Evolutionary conservation across 2,888 invertebrate genomes (phyloP), one percentile per base, ranked within the genome.

Genomic region (Bellardia pandia): DNA sequence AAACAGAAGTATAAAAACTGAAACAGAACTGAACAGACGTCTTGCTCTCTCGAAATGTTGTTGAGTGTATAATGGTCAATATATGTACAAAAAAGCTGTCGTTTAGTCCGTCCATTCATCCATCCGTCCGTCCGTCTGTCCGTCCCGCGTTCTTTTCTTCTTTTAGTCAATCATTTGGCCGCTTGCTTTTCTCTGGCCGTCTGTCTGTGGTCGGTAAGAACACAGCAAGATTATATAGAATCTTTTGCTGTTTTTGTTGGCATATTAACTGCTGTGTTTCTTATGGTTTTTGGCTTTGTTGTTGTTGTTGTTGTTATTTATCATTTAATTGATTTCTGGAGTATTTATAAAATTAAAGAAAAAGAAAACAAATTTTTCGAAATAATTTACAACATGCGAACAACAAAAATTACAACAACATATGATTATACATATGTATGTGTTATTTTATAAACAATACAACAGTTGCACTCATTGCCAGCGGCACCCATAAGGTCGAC

Each of bases 321-420:
- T 82, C 71, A 84, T 87, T 85, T 86, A 79, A 85, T 88, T 86
- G 86, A 86, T 86, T 86, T 86, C 83, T 86, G 56, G 66, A 79
- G 78, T 81, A 77, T 81, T 84, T 84, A 80, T 75, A 75, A 77
- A 81, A 48, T 72, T 76, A 30, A 72, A 81, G 60, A 68, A 81
- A 81, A 71, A 64, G 3, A 74, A 84, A 33, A 45, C 13, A 40
- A 53, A 14, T 14, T 64, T 5, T 51, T 58, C 48, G 77, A 83
- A 72, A 78, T 68, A 85, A 74, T 76, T 85, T 87, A 77, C 77
- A 83, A 56, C 80, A 83, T 83, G 71, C 77, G 69, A 77, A 72
- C 45, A 77, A 64, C 42, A 82, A n/a, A 64, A 51, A 71, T 37
- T n/a, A 23, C 11, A 76, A 4, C 53, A 60, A 45, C 51, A 40